Evolutionary conservation across 2,113 vertebrate species (phyloP).

Genomic region (Barnardius zonarius): DNA sequence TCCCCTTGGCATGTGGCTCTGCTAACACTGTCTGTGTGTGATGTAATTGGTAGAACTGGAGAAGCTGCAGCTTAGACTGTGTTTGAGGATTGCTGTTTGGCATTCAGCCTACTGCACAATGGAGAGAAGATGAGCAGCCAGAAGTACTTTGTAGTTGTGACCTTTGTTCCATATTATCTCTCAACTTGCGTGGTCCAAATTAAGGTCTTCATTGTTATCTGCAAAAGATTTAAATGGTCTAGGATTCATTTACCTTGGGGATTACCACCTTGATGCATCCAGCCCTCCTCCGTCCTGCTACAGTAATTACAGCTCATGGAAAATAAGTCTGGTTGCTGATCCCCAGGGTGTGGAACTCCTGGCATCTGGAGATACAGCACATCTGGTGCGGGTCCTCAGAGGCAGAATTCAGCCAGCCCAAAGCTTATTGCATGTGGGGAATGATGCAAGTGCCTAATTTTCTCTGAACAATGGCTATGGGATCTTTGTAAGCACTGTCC

Average conservation of each 20-base stretch:
- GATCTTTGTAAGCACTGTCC: slow-evolving; percentile 43
- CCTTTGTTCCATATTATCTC: background rate
- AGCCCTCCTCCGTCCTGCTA: background rate
- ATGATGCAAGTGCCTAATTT: slow-evolving; percentile 47
- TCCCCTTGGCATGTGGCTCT: background rate
- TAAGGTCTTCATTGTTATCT: background rate
- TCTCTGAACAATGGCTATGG: slow-evolving; percentile 27
- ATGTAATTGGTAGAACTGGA: background rate
- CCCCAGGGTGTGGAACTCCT: background rate
- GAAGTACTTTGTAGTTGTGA: background rate
- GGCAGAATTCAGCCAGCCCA: background rate
- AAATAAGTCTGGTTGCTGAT: slow-evolving; percentile 2
- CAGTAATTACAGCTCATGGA: background rate
- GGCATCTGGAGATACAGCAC: slow-evolving; percentile 14
- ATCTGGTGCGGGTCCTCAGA: background rate
- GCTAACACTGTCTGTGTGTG: background rate
- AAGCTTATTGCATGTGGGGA: slow-evolving; percentile 17
- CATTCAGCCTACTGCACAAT: background rate
- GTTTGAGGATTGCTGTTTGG: background rate
- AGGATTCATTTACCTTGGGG: background rate
- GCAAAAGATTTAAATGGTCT: background rate
- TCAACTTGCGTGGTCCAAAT: background rate
- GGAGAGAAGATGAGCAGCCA: background rate
- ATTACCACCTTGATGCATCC: background rate
- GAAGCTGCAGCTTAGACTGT: background rate